phyloP scores from a whole-genome alignment of 2,888 invertebrate species.

The Romanomermis culicivorax region DNA sequence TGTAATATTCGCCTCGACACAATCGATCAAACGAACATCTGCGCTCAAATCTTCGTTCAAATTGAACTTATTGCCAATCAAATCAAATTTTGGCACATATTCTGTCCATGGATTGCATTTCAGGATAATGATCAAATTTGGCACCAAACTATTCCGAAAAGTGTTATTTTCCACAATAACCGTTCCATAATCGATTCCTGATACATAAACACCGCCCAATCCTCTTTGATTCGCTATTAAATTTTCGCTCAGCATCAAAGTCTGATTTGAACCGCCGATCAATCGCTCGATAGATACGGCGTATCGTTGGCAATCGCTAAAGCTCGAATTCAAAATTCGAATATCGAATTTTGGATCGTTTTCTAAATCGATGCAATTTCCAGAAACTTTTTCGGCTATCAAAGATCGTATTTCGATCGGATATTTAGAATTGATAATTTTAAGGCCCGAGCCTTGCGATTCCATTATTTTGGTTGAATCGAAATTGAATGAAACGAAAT shows the following conservation, averaged over 20 bases:
- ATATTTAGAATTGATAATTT: not conserved
- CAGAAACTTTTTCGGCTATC: not conserved
- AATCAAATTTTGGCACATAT: not conserved
- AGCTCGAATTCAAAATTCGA: not conserved
- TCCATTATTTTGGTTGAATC: conserved; percentile 1
- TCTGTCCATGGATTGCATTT: too few species aligned
- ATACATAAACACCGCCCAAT: conserved; percentile 2
- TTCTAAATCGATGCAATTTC: conserved; percentile 6
- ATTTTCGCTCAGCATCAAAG: not conserved
- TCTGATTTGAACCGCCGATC: not conserved
- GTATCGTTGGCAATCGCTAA: not conserved
- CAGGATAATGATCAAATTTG: conserved; percentile 3
- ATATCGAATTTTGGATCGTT: not conserved
- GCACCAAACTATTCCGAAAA: conserved; percentile 6
- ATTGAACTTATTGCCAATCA: conserved; percentile 4
- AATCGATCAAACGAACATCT: conserved; percentile 1
- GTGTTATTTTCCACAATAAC: not conserved
- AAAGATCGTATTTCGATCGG: conserved; percentile 1
- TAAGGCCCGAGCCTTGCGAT: not conserved
- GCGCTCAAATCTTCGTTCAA: conserved; percentile 4
- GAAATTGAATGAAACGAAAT: conserved; percentile 2
- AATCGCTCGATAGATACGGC: not conserved
- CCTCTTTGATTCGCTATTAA: not conserved
- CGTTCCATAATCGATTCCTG: not conserved
- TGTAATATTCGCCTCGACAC: conserved; percentile 6